Conservation (phyloP, 2,113 vertebrate species). For the Aplodontia rufa region DNA sequence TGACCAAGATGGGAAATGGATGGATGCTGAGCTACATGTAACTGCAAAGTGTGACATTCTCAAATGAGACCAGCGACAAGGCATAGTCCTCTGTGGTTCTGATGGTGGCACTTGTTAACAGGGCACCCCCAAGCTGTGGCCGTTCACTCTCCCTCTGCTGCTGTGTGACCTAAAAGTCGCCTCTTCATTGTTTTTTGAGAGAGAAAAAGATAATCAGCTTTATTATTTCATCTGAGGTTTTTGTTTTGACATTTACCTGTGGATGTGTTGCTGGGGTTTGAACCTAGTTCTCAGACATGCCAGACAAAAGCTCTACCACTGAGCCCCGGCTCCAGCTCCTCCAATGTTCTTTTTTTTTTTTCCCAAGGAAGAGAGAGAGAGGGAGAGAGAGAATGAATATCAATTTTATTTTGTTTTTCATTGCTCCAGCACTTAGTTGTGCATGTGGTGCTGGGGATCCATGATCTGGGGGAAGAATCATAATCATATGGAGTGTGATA, state of each 20-base stretch:
- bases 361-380: too few relatives aligned
- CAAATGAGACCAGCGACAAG: not conserved
- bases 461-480: not conserved
- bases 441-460: too few relatives aligned
- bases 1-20: not conserved
- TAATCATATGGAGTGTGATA: not conserved
- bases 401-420: too few relatives aligned
- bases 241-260: too few relatives aligned
- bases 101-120: not conserved
- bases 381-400: too few relatives aligned
- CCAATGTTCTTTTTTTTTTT: too few relatives aligned
- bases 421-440: too few relatives aligned
- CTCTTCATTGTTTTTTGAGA: not conserved
- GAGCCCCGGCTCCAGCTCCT: too few relatives aligned
- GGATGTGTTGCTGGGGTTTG: not conserved
- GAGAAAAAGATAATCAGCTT: too few relatives aligned
- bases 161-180: not conserved
- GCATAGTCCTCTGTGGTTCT: not conserved
- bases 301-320: too few relatives aligned
- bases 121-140: accelerated
- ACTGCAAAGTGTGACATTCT: not conserved
- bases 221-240: too few relatives aligned
- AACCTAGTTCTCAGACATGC: not conserved
- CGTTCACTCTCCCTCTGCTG: not conserved
- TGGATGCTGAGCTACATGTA: not conserved